Evolutionary conservation across 1,140 invertebrate species (phyloP), one percentile per base, ranked within the genome.

Genomic region (Meloidogyne exigua): DNA sequence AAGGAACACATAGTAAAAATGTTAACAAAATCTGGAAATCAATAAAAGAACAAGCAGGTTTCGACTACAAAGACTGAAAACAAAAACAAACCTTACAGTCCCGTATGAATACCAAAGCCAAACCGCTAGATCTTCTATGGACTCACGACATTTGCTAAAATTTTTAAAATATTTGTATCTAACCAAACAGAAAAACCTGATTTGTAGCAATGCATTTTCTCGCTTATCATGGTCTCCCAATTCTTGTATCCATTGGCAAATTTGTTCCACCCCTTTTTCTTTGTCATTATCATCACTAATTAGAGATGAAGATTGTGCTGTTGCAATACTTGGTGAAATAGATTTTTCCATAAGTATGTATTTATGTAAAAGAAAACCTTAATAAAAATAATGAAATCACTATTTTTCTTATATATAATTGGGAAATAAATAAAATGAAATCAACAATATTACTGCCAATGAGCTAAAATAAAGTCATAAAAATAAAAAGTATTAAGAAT

Each of bases 21-120:
- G n/a, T n/a, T n/a, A n/a, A n/a, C n/a, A n/a, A n/a, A n/a, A n/a
- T n/a, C n/a, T n/a, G n/a, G n/a, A n/a, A n/a, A n/a, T n/a, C n/a
- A n/a, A n/a, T n/a, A n/a, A n/a, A n/a, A n/a, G n/a, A n/a, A n/a
- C n/a, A n/a, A n/a, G n/a, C 28, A 2, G 7, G 28, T 32, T 32
- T 32, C 7, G 7, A 32, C 2, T 32, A 32, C 7, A 32, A 32
- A 32, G 28, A 32, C 7, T 32, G 2, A 3, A 32, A 7, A 7
- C 28, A 18, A 49, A 39, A 69, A 12, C 26, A 42, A 21, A 73
- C 72, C 72, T 93, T 21, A 95, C 95, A 18, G 95, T 98, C 1
- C 97, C 97, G 90, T 98, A 99, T 65, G 95, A 96, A 88, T 98
- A 92, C 96, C 96, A 99, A 74, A 99, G 88, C 93, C 98, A 95